phyloP scores from a whole-genome alignment of 2,888 invertebrate species.

The Standfussiana lucernea region DNA sequence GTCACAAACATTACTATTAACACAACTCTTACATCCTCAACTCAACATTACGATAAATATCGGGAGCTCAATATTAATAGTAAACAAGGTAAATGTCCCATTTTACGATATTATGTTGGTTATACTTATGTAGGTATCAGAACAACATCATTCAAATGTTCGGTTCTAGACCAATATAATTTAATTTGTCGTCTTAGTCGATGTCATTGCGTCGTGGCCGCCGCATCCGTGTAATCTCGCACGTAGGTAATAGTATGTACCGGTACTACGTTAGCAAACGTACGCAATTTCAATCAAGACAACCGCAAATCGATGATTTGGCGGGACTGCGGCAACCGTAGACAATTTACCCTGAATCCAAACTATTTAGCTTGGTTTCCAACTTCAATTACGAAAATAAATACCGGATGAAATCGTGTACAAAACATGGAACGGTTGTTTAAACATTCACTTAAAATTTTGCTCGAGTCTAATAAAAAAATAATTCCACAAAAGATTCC shows the following conservation, averaged over 20 bases:
- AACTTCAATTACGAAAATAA: constrained; percentile 36
- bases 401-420: constrained; percentile 6
- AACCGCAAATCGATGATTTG: constrained; percentile 66
- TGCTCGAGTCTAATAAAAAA: constrained; percentile 15
- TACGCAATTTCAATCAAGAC: constrained; percentile 66
- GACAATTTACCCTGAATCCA: constrained; percentile 55
- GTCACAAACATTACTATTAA: too few species aligned
- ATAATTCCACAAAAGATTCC: constrained; percentile 23
- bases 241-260: constrained; percentile 34
- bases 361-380: constrained; percentile 40
- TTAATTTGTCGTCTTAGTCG: constrained; percentile 26
- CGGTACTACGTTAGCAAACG: constrained; percentile 49
- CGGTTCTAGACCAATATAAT: constrained; percentile 1
- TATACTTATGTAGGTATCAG: too few species aligned
- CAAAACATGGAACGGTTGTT: not conserved
- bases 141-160: not conserved
- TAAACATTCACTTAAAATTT: not conserved
- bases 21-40: too few species aligned
- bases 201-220: constrained; percentile 12
- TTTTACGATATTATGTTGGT: too few species aligned
- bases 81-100: too few species aligned
- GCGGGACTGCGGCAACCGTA: constrained; percentile 41
- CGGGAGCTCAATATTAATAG: too few species aligned
- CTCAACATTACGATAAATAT: too few species aligned
- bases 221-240: constrained; percentile 33